Conservation (phyloP, 1,140 invertebrate genomes). For the Macrobrachium rosenbergii region DNA sequence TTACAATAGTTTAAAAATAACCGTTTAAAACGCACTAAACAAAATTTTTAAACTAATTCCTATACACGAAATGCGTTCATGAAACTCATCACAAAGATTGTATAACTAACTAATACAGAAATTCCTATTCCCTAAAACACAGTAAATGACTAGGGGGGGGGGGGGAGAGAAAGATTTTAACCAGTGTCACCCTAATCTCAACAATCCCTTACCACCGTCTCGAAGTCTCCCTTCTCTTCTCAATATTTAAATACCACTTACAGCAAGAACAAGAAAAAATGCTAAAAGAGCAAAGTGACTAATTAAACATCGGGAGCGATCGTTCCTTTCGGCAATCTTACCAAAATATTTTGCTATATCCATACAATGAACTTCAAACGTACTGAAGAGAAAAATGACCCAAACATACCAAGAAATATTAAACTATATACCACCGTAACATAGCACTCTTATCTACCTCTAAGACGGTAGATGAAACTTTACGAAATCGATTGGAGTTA, state of each 20-base stretch:
- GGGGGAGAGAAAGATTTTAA: neutral
- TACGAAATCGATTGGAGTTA: neutral
- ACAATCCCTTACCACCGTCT: neutral
- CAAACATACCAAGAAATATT: neutral
- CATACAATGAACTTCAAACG: neutral
- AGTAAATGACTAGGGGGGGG: neutral
- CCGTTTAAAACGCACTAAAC: no score
- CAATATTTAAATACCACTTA: constrained; percentile 44
- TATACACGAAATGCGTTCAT: no score
- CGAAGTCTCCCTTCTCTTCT: constrained; percentile 6
- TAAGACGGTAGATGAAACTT: neutral
- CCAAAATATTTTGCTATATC: neutral
- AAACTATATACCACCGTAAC: neutral
- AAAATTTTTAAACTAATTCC: no score
- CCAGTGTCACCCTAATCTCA: neutral
- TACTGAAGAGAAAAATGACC: no score
- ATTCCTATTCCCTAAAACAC: no score
- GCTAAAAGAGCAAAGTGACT: constrained; percentile 50
- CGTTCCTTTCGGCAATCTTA: neutral
- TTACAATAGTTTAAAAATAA: no score
- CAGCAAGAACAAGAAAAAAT: constrained; percentile 42
- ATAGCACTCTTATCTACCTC: no score
- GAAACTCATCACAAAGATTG: no score
- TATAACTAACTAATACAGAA: no score
- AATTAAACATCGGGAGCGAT: constrained; percentile 44